A percentile compares a stretch with the other conserved stretches of the same genome.
Evolutionary conservation across 2,888 invertebrate genomes (phyloP).

Genomic region (Mythimna pallens): DNA sequence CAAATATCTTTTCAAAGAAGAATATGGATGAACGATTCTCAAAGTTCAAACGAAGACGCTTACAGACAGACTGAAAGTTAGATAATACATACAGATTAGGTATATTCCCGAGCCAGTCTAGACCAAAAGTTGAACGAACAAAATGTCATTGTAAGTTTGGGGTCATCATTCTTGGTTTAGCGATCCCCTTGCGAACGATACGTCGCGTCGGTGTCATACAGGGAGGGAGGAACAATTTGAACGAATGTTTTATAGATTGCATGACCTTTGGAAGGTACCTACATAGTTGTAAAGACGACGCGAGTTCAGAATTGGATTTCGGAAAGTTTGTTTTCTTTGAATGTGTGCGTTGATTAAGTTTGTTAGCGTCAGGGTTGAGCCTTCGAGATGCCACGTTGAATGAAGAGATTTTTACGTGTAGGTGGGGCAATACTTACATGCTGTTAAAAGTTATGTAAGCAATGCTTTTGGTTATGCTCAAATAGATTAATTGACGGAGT

Average conservation of each 20-base stretch:
- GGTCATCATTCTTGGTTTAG: conserved; percentile 54
- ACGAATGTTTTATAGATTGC: conserved; percentile 24
- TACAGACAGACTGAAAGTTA: conserved; percentile 27
- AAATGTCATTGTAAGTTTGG: conserved; percentile 35
- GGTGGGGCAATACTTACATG: neutral
- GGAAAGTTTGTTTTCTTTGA: conserved; percentile 41
- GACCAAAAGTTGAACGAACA: conserved; percentile 49
- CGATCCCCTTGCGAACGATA: conserved; percentile 30
- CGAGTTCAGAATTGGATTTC: conserved; percentile 36
- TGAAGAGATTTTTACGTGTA: neutral
- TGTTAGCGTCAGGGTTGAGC: neutral
- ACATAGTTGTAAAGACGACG: conserved; percentile 11
- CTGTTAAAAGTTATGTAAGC: neutral
- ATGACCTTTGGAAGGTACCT: conserved; percentile 31
- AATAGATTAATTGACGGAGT: too few relatives aligned
- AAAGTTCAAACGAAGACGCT: conserved; percentile 29
- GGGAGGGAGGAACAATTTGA: conserved; percentile 15
- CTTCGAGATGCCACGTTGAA: neutral
- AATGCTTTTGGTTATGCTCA: neutral
- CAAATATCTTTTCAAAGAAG: conserved; percentile 8
- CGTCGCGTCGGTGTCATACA: neutral
- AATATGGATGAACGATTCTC: conserved; percentile 28
- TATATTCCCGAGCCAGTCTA: conserved; percentile 34
- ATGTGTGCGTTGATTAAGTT: conserved; percentile 34
- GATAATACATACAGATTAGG: conserved; percentile 32